Evolutionary conservation across 2,113 vertebrate genomes (phyloP).

Genomic region (Cichladusa arquata): DNA sequence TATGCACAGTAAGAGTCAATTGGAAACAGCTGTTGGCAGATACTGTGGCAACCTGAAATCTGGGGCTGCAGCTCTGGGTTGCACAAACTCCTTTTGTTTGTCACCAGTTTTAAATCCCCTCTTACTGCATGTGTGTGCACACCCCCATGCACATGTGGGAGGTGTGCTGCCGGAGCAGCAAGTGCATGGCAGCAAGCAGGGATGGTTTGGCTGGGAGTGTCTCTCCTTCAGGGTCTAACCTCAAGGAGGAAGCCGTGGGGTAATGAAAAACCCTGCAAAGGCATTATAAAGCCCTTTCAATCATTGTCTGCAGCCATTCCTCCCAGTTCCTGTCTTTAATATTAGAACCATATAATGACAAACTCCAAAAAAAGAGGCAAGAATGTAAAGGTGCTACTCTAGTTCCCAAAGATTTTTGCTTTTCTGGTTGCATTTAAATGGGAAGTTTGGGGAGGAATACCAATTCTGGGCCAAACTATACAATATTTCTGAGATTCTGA

Average conservation of each 20-base stretch:
- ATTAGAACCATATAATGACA: background rate
- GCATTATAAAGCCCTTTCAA: background rate
- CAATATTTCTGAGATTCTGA: background rate
- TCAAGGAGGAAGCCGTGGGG: background rate
- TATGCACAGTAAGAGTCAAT: conserved; percentile 53
- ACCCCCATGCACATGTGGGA: background rate
- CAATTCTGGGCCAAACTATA: background rate
- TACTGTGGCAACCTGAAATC: conserved; percentile 25
- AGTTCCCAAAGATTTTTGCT: background rate
- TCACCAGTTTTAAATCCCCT: background rate
- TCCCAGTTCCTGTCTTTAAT: background rate
- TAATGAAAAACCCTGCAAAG: background rate
- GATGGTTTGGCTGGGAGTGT: background rate
- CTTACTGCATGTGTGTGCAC: background rate
- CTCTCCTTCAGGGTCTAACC: background rate
- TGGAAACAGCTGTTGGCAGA: conserved; percentile 65
- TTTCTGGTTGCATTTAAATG: background rate
- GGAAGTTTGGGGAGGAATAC: background rate
- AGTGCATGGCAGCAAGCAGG: background rate
- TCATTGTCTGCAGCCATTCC: background rate
- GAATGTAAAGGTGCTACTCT: background rate
- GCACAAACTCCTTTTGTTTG: conserved; percentile 31
- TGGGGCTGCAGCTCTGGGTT: background rate
- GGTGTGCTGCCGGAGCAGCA: background rate
- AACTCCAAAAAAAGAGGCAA: background rate